Base-by-base conservation (phyloP, 1,140 invertebrate genomes). In the Thrips palmi region DNA sequence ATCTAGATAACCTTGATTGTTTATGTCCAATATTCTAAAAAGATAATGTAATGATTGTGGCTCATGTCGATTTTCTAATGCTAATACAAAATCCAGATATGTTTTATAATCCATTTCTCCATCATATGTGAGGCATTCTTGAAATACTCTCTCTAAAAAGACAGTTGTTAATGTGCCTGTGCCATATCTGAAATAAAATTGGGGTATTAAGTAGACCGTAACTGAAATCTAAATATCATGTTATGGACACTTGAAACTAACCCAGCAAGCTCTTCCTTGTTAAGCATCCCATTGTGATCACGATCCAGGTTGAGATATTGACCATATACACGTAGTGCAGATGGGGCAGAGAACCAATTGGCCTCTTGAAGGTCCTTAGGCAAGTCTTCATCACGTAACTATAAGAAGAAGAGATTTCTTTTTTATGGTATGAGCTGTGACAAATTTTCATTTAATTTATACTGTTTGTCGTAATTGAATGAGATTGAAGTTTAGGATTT, bases 81-180 rank as follows among this genome's bases (percentile, higher is more conserved):
- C 91, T 19, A 97, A 61, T 0, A 93, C 84, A 60, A 97, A 84
- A 54, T 97, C 88, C 14, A 97, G 57, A 58, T 92, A 97, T 0
- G 87, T 89, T 61, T 94, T 94, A 56, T 94, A 97, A 58, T 97
- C 92, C 77, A 97, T 94, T 68, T 97, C 88, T 5, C 85, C 88
- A 49, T 88, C 79, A 53, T 91, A 96, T 0, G 91, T 97, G 0
- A 92, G 65, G 50, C 83, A 92, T 52, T 93, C 88, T 60, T 96
- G 85, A 59, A 94, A 97, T 0, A 96, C 81, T 32, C 88, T 67
- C 46, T 91, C 83, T 8, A 97, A 66, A 58, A 97, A 97, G 2
- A 84, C 77, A 34, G 75, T 68, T 0, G 89, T 96, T n/a, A 96
- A 54, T 0, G 85, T 91, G 7, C 85, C 85, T 5, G 81, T 86